These are phyloP conservation scores for Laspeyria flexula DNA, from an alignment of 2,888 invertebrate species.

Conservation along the genomic window DNA sequence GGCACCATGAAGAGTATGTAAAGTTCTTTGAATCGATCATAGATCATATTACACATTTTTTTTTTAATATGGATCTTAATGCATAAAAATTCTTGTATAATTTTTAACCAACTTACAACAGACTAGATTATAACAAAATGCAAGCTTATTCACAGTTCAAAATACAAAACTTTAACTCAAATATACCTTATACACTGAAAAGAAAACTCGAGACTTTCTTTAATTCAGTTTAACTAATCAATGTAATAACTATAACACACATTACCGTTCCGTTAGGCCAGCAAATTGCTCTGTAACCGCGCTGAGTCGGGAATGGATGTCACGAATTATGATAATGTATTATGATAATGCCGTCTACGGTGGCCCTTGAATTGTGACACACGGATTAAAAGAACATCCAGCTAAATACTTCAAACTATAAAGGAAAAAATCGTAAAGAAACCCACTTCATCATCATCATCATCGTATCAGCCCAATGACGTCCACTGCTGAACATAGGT, in stretches of 20 bases:
- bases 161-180: background rate
- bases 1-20: no score
- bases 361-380: slow-evolving; percentile 48
- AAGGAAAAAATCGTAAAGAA: no score
- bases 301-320: slow-evolving; percentile 56
- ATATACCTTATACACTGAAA: background rate
- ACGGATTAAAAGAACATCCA: slow-evolving; percentile 33
- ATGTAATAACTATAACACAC: slow-evolving; percentile 53
- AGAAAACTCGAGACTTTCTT: slow-evolving; percentile 10
- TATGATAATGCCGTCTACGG: slow-evolving; percentile 68
- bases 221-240: slow-evolving; percentile 47
- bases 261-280: slow-evolving; percentile 49
- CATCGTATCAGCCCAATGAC: no score
- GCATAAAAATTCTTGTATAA: no score
- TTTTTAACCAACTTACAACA: no score
- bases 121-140: no score
- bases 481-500: no score
- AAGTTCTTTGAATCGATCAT: no score
- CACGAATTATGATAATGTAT: slow-evolving; percentile 68
- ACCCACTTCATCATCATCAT: no score
- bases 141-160: background rate
- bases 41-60: no score
- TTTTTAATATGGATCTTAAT: no score
- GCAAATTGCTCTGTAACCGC: slow-evolving; percentile 57
- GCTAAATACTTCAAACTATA: no score